Evolutionary conservation across 2,888 invertebrate species (phyloP).

Genomic region (Drosophila prostipennis): DNA sequence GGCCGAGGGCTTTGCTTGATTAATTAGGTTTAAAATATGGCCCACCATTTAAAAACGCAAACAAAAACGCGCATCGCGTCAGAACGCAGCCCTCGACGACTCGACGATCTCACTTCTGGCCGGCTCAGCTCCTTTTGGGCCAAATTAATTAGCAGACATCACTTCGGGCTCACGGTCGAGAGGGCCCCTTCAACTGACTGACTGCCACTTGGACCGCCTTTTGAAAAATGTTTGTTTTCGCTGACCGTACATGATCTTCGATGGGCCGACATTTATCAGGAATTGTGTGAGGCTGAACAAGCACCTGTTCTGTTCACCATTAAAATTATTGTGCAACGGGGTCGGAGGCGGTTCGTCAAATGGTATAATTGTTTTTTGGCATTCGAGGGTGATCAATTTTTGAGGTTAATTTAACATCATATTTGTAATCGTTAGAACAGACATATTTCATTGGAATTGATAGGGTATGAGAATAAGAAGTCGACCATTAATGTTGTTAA

Average conservation of each 20-base stretch:
- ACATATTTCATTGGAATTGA: slow-evolving; percentile 21
- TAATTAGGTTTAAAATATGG: slow-evolving; percentile 78
- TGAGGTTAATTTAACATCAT: slow-evolving; percentile 35
- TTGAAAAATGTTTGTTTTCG: slow-evolving; percentile 73
- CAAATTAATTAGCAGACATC: slow-evolving; percentile 74
- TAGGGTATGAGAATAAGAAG: not conserved
- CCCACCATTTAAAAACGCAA: slow-evolving; percentile 70
- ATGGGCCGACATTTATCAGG: slow-evolving; percentile 58
- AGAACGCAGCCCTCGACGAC: slow-evolving; percentile 11
- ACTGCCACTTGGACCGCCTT: slow-evolving; percentile 31
- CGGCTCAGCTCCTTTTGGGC: slow-evolving; percentile 39
- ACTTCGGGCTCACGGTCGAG: slow-evolving; percentile 40
- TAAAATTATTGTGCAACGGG: slow-evolving; percentile 14
- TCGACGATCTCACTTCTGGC: slow-evolving; percentile 52
- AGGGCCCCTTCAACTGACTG: slow-evolving; percentile 20
- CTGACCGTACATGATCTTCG: slow-evolving; percentile 30
- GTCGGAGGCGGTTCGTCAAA: slow-evolving; percentile 56
- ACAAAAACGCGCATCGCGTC: slow-evolving; percentile 39
- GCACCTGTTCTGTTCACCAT: slow-evolving; percentile 69
- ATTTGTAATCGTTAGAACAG: slow-evolving; percentile 61
- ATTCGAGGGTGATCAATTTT: slow-evolving; percentile 42
- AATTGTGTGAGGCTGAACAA: slow-evolving; percentile 68
- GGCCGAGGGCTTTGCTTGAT: slow-evolving; percentile 59
- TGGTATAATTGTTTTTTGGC: slow-evolving; percentile 56
- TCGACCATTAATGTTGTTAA: slow-evolving; percentile 8